Base-by-base conservation (phyloP, 2,797 vertebrate species). In the Rhinogobio ventralis region DNA sequence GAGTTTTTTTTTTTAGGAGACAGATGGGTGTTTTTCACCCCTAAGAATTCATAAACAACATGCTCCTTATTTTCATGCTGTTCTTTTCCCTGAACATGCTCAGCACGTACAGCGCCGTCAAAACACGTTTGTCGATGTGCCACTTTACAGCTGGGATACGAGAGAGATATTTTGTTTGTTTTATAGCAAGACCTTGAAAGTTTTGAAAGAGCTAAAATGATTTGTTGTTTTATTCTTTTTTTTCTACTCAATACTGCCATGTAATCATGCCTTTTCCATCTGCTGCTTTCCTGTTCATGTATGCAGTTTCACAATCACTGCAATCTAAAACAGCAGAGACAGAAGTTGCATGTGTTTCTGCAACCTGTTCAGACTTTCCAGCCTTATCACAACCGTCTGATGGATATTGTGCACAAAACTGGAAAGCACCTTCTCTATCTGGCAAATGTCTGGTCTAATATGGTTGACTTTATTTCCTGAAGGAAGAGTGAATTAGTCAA, bases 171-270 rank as follows among this genome's bases (percentile, higher is more conserved):
- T 79, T 46, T 64, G 39, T 42, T 39, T 71, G 51, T 60, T 69
- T 81, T 39, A 42, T 20, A 71, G 46, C 1, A 13, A 57, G 79
- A 81, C 79, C 51, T 60, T 81, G 53, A 62, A 82, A 72, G 80
- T 60, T 82, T 42, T 55, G 14, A 71, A 69, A 53, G 19, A 45
- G 7, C 67, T 81, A 42, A 39, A 81, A 25, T 5, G 6, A 39
- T 39, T 23, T 30, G 14, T 57, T 15, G 8, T 13, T 60, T 25
- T 13, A 25, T 60, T 57, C 6, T 1, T 62, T 6, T 25, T 8
- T 69, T 55, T 53, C 8, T 53, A 19, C 23, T 69, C n/a, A 4
- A 13, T 20, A 55, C 36, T 45, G 67, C 49, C 51, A 71, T 42
- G 51, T 20, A 71, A 57, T 28, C 51, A 57, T 57, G 25, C 42